These are phyloP conservation scores for Drosophila nasuta DNA, from an alignment of 1,140 invertebrate genomes.

Conservation along the genomic window DNA sequence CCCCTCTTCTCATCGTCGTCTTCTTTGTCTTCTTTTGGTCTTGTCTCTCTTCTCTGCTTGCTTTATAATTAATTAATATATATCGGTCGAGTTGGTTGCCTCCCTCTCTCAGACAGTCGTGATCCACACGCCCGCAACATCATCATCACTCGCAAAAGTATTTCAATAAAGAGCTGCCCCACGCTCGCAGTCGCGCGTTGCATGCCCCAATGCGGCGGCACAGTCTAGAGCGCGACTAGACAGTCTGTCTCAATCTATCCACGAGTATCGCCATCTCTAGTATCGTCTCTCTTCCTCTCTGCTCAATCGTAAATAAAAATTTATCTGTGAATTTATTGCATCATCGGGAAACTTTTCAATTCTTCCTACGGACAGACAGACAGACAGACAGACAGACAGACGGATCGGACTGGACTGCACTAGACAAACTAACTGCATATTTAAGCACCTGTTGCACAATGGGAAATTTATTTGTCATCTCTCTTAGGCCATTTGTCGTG, in stretches of 20 bases:
- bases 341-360: slow-evolving; percentile 77
- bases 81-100: slow-evolving; percentile 35
- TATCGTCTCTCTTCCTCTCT: not conserved
- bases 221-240: slow-evolving; percentile 39
- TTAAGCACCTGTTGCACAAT: slow-evolving; percentile 71
- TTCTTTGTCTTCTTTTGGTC: not conserved
- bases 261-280: not conserved
- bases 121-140: slow-evolving; percentile 46
- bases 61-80: slow-evolving; percentile 81
- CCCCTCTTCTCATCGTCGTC: not conserved
- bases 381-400: not conserved
- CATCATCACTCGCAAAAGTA: slow-evolving; percentile 20
- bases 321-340: slow-evolving; percentile 81
- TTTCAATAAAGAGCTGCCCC: slow-evolving; percentile 60
- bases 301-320: slow-evolving; percentile 73
- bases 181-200: not conserved
- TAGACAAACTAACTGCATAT: slow-evolving; percentile 25
- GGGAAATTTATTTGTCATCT: slow-evolving; percentile 75
- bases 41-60: slow-evolving; percentile 17
- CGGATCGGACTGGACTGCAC: no score
- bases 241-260: slow-evolving; percentile 49
- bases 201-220: not conserved
- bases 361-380: slow-evolving; percentile 28
- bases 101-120: slow-evolving; percentile 41
- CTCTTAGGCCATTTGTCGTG: slow-evolving; percentile 69